These are phyloP conservation scores for Perizoma affinitatum DNA, from an alignment of 2,888 invertebrate species.

Conservation along the genomic window DNA sequence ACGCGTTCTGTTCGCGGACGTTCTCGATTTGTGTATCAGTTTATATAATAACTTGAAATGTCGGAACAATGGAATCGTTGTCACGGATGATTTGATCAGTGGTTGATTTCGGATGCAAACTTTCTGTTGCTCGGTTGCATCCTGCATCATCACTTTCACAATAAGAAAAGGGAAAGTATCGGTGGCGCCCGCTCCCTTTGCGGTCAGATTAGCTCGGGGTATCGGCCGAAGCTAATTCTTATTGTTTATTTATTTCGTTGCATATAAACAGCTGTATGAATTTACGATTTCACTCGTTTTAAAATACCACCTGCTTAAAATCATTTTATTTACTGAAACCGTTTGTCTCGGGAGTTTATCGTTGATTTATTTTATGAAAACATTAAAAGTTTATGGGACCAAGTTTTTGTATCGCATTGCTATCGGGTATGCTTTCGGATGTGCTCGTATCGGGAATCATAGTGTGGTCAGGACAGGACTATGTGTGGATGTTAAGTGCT, in stretches of 20 bases:
- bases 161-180: conserved; percentile 80
- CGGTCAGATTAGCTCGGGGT: conserved; percentile 75
- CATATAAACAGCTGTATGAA: conserved; percentile 58
- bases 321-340: conserved; percentile 2
- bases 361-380: not conserved
- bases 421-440: not conserved
- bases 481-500: too few relatives aligned
- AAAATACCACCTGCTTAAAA: conserved; percentile 6
- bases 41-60: conserved; percentile 37
- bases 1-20: conserved; percentile 29
- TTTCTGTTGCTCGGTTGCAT: conserved; percentile 66
- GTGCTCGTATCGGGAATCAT: not conserved
- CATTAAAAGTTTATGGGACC: too few relatives aligned
- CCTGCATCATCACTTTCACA: conserved; percentile 81
- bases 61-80: conserved; percentile 41
- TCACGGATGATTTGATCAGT: conserved; percentile 49
- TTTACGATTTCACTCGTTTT: conserved; percentile 13
- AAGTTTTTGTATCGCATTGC: not conserved
- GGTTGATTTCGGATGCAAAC: conserved; percentile 66
- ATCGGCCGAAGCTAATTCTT: conserved; percentile 74
- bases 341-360: not conserved
- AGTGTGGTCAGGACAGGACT: too few relatives aligned
- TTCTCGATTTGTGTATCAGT: conserved; percentile 32
- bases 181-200: conserved; percentile 78
- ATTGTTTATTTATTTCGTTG: conserved; percentile 70